Evolutionary conservation across 1,140 invertebrate species (phyloP).

Genomic region (Platyura marginata): DNA sequence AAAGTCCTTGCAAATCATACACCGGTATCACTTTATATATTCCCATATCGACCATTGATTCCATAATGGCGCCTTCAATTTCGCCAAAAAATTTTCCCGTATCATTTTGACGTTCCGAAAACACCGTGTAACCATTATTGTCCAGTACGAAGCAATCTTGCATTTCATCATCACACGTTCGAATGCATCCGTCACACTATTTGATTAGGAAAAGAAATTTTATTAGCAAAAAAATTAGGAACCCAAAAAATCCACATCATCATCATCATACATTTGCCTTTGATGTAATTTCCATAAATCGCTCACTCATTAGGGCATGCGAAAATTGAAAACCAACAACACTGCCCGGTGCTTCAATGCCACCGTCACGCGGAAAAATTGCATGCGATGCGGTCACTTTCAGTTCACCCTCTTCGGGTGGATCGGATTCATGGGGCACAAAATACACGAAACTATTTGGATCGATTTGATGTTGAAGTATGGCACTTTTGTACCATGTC

Average conservation of each 20-base stretch:
- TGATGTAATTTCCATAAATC: constrained; percentile 51
- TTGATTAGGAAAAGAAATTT: too few relatives aligned
- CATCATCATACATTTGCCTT: constrained; percentile 16
- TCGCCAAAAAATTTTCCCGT: constrained; percentile 74
- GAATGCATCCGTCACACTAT: constrained; percentile 28
- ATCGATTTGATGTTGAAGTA: constrained; percentile 63
- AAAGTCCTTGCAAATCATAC: constrained; percentile 75
- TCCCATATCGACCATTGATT: constrained; percentile 48
- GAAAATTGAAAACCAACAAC: constrained; percentile 75
- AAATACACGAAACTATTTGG: constrained; percentile 56
- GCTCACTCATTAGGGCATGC: constrained; percentile 39
- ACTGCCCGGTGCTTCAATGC: constrained; percentile 61
- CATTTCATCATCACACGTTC: constrained; percentile 33
- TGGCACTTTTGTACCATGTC: constrained; percentile 80
- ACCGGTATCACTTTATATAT: constrained; percentile 60
- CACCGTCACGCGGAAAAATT: constrained; percentile 62
- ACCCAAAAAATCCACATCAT: too few relatives aligned
- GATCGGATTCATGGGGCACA: constrained; percentile 46
- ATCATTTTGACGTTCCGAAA: constrained; percentile 45
- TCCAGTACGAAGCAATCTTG: constrained; percentile 73
- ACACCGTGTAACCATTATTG: constrained; percentile 74
- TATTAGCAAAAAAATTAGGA: too few relatives aligned
- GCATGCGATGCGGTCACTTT: constrained; percentile 66
- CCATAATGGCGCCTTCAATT: constrained; percentile 59
- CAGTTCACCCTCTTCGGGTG: constrained; percentile 31